Percentiles rank a stretch among this genome's conserved stretches.
These are phyloP conservation scores for Ctenicera cuprea DNA, from an alignment of 2,888 invertebrate genomes.

Conservation along the genomic window DNA sequence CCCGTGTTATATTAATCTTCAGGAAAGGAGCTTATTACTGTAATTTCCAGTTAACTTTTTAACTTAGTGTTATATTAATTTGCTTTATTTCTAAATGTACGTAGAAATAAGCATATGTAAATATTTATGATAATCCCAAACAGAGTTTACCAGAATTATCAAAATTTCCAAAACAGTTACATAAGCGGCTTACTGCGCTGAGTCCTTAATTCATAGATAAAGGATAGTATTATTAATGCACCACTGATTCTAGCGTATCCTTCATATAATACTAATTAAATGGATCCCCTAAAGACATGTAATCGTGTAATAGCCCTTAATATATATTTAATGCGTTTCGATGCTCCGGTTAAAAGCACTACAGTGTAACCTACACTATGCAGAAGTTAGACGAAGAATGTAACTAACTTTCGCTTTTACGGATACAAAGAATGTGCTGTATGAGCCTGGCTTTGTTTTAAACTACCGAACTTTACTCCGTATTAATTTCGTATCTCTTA, in stretches of 20 bases:
- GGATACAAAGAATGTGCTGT: conserved; percentile 7
- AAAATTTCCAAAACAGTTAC: background rate
- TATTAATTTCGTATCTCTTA: background rate
- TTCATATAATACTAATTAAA: conserved; percentile 23
- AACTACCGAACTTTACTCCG: background rate
- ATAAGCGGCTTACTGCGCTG: background rate
- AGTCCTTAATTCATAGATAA: background rate
- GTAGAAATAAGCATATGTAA: no score
- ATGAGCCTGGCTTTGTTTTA: background rate
- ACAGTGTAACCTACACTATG: conserved; percentile 1
- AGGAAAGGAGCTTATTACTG: background rate
- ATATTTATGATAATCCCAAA: background rate
- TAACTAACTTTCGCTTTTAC: conserved; percentile 16
- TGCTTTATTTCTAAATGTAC: no score
- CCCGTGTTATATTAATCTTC: no score
- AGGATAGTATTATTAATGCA: background rate
- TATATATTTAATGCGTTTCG: conserved; percentile 14
- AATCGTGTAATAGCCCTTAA: conserved; percentile 16
- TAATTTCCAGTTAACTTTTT: no score
- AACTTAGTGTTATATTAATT: no score
- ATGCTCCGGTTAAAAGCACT: conserved; percentile 8
- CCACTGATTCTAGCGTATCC: conserved; percentile 8
- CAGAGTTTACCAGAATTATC: background rate
- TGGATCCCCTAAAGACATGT: conserved; percentile 7
- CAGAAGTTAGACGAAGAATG: background rate